Conservation (phyloP, 2,888 invertebrate genomes). For the Drosophila koepferae region DNA sequence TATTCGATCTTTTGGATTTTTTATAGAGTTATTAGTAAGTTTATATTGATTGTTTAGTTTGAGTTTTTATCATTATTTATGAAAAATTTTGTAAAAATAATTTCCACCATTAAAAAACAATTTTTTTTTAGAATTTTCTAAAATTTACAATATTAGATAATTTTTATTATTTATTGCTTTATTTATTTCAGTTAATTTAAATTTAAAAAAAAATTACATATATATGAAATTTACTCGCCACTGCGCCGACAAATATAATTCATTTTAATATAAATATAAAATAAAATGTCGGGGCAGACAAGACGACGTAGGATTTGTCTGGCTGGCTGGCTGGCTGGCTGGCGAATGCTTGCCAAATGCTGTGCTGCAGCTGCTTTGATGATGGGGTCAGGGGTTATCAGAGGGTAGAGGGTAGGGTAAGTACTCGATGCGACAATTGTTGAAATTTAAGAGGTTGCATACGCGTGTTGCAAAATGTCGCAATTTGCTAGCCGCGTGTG, state of each 20-base stretch:
- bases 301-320: slow-evolving; percentile 32
- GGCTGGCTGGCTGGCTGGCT: slow-evolving; percentile 27
- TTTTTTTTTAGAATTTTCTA: not conserved
- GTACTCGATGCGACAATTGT: slow-evolving; percentile 62
- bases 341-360: slow-evolving; percentile 50
- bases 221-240: too few species aligned
- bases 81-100: not conserved
- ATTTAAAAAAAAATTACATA: too few species aligned
- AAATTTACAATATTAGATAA: not conserved
- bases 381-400: slow-evolving; percentile 7
- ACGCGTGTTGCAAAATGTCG: slow-evolving; percentile 79
- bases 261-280: not conserved
- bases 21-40: not conserved
- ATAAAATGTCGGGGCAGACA: slow-evolving; percentile 54
- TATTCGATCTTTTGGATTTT: not conserved
- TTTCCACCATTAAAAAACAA: not conserved
- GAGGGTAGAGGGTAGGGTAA: slow-evolving; percentile 11
- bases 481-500: slow-evolving; percentile 76
- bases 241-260: not conserved
- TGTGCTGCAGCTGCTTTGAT: slow-evolving; percentile 68
- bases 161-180: too few species aligned
- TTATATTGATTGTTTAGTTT: not conserved
- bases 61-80: not conserved
- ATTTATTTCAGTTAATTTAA: too few species aligned
- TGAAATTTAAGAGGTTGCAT: slow-evolving; percentile 75